Base-by-base conservation (phyloP, 2,888 invertebrate species). In the Rotaria sp. region DNA sequence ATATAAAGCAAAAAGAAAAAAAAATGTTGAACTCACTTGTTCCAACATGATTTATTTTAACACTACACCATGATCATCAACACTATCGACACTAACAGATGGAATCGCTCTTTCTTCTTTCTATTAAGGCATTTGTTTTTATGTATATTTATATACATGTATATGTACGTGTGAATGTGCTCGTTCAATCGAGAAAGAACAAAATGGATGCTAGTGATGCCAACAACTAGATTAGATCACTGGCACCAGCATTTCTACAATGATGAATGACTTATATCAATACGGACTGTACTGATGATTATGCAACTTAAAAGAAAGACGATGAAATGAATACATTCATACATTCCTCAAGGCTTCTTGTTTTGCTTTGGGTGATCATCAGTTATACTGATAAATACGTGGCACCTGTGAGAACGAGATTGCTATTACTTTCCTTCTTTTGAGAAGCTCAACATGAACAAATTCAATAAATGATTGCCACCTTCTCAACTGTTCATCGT, bases 381-480 rank as follows among this genome's bases (percentile, higher is more conserved):
- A 35, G 35, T 67, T 67, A 67, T 67, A 67, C 67, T 67, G 67
- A 67, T 67, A 67, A 35, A 30, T 67, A 18, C 15, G 18, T 67
- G 35, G 67, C 67, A 67, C 67, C 67, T 67, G 67, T 67, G 67
- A 67, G 67, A 30, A n/a, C 3, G 5, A n/a, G 15, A 67, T 67
- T 30, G 67, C 15, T 3, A 13, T 15, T 67, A 18, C 67, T 67
- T 35, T 30, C 1, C 13, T 67, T 2, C 67, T 67, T 18, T 35
- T 5, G 10, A n/a, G 30, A 35, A 8, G 35, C 5, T 30, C 30
- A 67, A 67, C 4, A 67, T 67, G 67, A 67, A 67, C 30, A 67
- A 67, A 67, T 67, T 67, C 67, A 67, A 67, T 67, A 67, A 67
- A 67, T 67, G 67, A 35, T 67, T 67, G 67, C 67, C 67, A 67